These are phyloP conservation scores for Margaritifera margaritifera DNA, from an alignment of 2,888 invertebrate species.

Conservation along the genomic window DNA sequence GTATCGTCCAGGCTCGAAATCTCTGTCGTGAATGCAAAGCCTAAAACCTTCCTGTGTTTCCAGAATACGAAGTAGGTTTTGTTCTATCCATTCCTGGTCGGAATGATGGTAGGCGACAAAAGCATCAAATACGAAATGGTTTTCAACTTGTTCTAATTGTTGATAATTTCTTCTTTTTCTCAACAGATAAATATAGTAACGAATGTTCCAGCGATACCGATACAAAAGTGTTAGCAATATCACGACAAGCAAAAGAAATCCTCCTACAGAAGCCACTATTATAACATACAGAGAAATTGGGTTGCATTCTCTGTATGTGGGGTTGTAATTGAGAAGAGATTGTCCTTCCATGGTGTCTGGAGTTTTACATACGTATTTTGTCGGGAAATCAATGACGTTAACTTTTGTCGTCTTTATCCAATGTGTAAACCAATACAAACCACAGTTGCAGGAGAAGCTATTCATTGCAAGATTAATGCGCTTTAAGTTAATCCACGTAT, in stretches of 20 bases:
- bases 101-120: constrained; percentile 82
- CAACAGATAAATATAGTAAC: constrained; percentile 74
- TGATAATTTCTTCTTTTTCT: constrained; percentile 9
- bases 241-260: constrained; percentile 3
- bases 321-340: not conserved
- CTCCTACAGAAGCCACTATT: no score
- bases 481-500: not conserved
- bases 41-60: constrained; percentile 74
- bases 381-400: no score
- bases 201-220: constrained; percentile 76
- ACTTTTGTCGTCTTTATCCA: constrained; percentile 11
- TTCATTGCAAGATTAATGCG: constrained; percentile 76
- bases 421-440: constrained; percentile 53
- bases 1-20: constrained; percentile 81
- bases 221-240: constrained; percentile 63
- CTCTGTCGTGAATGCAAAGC: constrained; percentile 81
- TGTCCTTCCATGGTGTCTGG: not conserved
- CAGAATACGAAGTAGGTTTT: constrained; percentile 79
- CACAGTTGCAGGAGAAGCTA: constrained; percentile 79
- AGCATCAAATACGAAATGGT: constrained; percentile 77
- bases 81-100: constrained; percentile 80
- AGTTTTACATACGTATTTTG: no score
- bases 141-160: not conserved
- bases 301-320: no score
- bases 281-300: no score